These are phyloP conservation scores for Amphipoea oculea DNA, from an alignment of 2,888 invertebrate species.

Conservation along the genomic window DNA sequence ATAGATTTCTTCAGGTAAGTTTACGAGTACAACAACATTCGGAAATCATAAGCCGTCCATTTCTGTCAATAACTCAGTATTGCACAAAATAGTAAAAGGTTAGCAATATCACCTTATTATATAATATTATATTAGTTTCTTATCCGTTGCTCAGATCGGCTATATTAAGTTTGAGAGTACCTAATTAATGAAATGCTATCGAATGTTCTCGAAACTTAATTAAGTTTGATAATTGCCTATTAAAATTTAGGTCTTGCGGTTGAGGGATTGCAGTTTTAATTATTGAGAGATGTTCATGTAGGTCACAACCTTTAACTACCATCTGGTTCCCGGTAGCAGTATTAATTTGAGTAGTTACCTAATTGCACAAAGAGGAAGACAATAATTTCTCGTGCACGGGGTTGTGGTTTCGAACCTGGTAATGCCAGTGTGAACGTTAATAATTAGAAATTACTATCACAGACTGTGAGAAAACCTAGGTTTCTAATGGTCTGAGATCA, in stretches of 20 bases:
- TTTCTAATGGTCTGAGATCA: background rate
- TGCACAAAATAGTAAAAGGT: slow-evolving; percentile 5
- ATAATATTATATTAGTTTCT: slow-evolving; percentile 5
- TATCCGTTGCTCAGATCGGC: background rate
- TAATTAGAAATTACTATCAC: background rate
- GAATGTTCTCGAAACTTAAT: slow-evolving; percentile 18
- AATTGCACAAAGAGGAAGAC: background rate
- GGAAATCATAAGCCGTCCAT: slow-evolving; percentile 11
- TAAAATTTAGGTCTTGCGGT: slow-evolving; percentile 17
- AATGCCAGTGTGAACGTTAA: background rate
- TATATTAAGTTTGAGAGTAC: background rate
- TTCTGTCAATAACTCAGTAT: background rate
- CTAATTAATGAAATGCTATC: background rate
- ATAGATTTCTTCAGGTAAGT: slow-evolving; percentile 2
- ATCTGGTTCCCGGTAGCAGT: background rate
- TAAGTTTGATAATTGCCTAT: slow-evolving; percentile 29
- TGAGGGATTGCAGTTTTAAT: slow-evolving; percentile 4
- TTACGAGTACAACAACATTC: slow-evolving; percentile 23
- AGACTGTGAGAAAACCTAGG: background rate
- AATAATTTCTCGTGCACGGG: background rate
- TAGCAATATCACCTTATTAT: background rate
- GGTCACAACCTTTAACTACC: background rate
- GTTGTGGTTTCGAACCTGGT: background rate
- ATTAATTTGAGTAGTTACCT: background rate
- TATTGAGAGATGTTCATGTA: background rate